These are phyloP conservation scores for Drosophila varians DNA, from an alignment of 1,140 invertebrate species.

Conservation along the genomic window DNA sequence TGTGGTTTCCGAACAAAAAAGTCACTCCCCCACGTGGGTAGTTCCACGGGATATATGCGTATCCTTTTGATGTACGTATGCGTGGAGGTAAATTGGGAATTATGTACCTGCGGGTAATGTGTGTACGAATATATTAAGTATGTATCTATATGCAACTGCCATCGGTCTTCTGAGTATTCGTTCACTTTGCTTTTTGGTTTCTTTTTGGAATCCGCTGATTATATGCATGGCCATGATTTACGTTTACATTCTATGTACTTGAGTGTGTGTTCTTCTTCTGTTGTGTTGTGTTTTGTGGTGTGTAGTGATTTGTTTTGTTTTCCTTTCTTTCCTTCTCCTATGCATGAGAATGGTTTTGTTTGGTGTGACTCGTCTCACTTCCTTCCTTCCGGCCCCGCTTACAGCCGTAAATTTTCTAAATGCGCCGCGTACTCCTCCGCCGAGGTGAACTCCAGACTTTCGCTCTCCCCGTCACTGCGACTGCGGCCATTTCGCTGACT, in stretches of 20 bases:
- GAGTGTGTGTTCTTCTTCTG: conserved; percentile 9
- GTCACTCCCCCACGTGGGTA: conserved; percentile 23
- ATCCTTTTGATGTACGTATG: conserved; percentile 12
- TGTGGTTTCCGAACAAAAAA: conserved; percentile 40
- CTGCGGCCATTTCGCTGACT: conserved; percentile 29
- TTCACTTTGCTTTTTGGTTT: conserved; percentile 39
- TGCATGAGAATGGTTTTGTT: conserved; percentile 57
- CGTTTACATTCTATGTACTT: conserved; percentile 69
- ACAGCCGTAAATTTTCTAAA: conserved; percentile 75
- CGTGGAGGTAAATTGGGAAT: conserved; percentile 25
- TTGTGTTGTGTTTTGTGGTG: conserved; percentile 21
- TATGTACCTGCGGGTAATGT: conserved; percentile 39
- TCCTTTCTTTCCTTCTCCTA: conserved; percentile 13
- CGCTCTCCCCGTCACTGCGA: conserved; percentile 35
- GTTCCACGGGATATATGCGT: conserved; percentile 36
- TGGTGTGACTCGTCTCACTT: conserved; percentile 37
- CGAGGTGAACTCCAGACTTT: conserved; percentile 63
- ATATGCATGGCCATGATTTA: conserved; percentile 80
- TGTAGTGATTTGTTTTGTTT: conserved; percentile 36
- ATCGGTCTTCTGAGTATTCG: conserved; percentile 72
- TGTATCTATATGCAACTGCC: conserved; percentile 59
- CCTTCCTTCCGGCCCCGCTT: conserved; percentile 39
- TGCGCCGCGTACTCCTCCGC: conserved; percentile 73
- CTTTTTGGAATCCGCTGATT: conserved; percentile 77
- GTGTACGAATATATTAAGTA: conserved; percentile 39